Base-by-base conservation (phyloP, 1,140 invertebrate genomes). In the Drosophila obscura region DNA sequence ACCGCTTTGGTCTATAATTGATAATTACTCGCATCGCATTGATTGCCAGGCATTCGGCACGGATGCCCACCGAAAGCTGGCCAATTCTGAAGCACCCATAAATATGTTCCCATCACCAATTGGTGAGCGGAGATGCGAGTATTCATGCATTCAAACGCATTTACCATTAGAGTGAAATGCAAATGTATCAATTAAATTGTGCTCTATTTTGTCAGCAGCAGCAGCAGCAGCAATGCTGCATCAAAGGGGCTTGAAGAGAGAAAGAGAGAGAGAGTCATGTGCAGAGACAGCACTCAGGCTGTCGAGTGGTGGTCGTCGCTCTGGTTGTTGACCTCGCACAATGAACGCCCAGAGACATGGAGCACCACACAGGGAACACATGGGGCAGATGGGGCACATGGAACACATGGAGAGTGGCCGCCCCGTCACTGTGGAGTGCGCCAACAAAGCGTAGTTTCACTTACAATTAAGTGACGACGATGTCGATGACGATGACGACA, bases 151-250 rank as follows among this genome's bases (percentile, higher is more conserved):
- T 19, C 22, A 24, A 49, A 51, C 35, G 46, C 49, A 62, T 58
- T 67, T 60, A 46, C 58, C 81, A 60, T 66, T 71, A 76, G 77
- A 84, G 85, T 82, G 76, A 82, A 82, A 87, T 87, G 82, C 83
- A 87, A 87, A 87, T 87, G 82, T 87, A 85, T 87, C 82, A 87
- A 87, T 87, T 87, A 87, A 88, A 87, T 83, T 88, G 83, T 88
- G 83, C 79, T 87, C 82, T 82, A 88, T 87, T 87, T 88, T 87
- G 82, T 82, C 75, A 82, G 80, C 81, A 80, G 62, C 78, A 39
- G 60, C 63, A 75, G 19, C 19, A 19, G 19, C 73, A 69, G 44
- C 43, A 57, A n/a, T n/a, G n/a, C n/a, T n/a, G n/a, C n/a, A 56
- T 56, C 50, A 55, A 65, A 64, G 58, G 52, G 44, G 45, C 8